These are phyloP conservation scores for Mesoclemmys tuberculata DNA, from an alignment of 2,113 vertebrate genomes.

Conservation along the genomic window DNA sequence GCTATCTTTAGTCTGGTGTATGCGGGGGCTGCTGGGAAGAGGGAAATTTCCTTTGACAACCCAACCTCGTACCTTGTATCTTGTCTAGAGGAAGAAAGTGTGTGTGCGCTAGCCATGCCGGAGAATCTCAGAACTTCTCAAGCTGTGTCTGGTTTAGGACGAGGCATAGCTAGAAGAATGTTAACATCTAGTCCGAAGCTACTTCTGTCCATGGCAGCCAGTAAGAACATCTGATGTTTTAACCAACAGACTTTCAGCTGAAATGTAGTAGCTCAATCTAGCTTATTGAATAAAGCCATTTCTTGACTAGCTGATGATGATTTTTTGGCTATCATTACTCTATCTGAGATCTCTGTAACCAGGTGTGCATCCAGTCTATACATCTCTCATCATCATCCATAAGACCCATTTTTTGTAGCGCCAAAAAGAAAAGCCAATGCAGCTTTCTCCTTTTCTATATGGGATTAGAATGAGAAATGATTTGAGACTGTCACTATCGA, in stretches of 20 bases:
- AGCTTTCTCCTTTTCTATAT: neutral
- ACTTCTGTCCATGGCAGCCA: neutral
- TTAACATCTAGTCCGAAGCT: neutral
- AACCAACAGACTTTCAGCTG: neutral
- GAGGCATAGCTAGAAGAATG: neutral
- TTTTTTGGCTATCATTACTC: neutral
- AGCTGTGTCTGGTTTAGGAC: neutral
- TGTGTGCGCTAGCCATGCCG: neutral
- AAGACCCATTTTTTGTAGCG: neutral
- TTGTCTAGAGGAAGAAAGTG: neutral
- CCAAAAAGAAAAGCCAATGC: neutral
- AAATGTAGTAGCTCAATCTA: neutral
- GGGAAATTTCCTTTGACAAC: neutral
- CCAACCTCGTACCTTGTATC: neutral
- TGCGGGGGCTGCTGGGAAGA: neutral
- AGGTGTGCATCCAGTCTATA: neutral
- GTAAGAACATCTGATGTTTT: neutral
- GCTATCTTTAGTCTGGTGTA: neutral
- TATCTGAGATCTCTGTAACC: neutral
- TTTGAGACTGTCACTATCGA: neutral
- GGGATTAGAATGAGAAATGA: neutral
- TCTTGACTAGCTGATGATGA: neutral
- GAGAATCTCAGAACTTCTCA: neutral
- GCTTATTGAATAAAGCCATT: conserved; percentile 11
- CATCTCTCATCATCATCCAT: neutral